Evolutionary conservation across 2,113 vertebrate genomes (phyloP), one percentile per base, ranked within the genome.

Genomic region (Paedocypris sp.): DNA sequence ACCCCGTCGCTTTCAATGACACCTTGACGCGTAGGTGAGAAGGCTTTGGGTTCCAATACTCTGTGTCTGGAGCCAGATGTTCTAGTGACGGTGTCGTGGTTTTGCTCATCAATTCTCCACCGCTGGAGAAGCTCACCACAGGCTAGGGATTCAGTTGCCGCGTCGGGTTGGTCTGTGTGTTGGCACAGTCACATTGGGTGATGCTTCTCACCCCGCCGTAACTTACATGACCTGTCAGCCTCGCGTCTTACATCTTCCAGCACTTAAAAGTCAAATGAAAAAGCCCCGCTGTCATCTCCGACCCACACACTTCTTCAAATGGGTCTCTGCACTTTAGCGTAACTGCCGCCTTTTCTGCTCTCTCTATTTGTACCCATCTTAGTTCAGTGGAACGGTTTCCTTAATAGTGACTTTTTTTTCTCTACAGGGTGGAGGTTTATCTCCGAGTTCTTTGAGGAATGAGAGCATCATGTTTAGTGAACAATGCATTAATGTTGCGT

Each of bases 1-100:
- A 45, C 53, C 16, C 60, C 46, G 29, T n/a, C 38, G 36, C 57
- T 46, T 15, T 36, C 48, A 56, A 53, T 61, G 60, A 62, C 48
- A 62, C 47, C 48, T 62, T 32, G 47, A 62, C 36, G 60, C 53
- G 31, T 31, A 57, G 36, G 60, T 42, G 28, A 29, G 35, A 29
- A 5, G 19, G 38, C 13, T 62, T 26, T 33, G 48, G n/a, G 35
- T 62, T 52, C 38, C 38, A 52, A 52, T 51, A 20, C 19, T 13
- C 23, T 25, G 25, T 8, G 39, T 50, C 10, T 18, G 35, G n/a
- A 11, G 35, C 33, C 51, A 54, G 52, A 54, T 54, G 52, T 19
- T 54, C 26, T 54, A 25, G 52, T 41, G 52, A 54, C 15, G 23
- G 52, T 18, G 41, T 6, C 22, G 28, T 39, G 52, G 28, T 39